phyloP scores from a whole-genome alignment of 2,797 vertebrate genomes.

The Chloroceryle inda region DNA sequence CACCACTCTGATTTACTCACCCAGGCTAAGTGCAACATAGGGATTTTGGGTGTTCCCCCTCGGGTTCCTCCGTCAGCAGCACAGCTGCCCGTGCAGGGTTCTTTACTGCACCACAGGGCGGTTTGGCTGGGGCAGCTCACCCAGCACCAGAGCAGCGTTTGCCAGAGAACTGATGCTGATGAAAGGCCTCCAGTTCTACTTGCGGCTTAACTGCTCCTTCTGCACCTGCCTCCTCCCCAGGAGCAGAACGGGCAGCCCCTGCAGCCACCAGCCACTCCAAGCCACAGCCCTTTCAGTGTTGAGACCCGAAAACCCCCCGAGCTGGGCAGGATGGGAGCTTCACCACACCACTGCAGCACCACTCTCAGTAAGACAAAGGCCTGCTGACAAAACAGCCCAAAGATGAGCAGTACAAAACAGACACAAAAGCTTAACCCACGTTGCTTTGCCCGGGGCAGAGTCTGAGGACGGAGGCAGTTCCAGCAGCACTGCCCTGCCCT shows the following conservation, averaged over 20 bases:
- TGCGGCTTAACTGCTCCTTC: neutral
- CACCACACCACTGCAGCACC: fast-evolving
- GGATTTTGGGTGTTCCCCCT: neutral
- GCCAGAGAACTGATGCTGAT: neutral
- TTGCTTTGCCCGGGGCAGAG: neutral
- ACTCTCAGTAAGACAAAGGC: neutral
- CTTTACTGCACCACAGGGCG: fast-evolving
- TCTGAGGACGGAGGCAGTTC: neutral
- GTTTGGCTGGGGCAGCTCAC: neutral
- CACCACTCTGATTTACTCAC: neutral
- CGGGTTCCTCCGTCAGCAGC: neutral
- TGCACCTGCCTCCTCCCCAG: neutral
- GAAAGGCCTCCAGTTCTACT: neutral
- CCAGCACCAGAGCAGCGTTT: fast-evolving
- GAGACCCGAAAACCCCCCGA: neutral
- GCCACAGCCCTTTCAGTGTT: fast-evolving
- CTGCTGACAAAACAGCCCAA: neutral
- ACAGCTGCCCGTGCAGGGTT: fast-evolving
- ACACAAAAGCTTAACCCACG: neutral
- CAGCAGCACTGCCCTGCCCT: neutral
- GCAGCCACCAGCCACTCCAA: neutral
- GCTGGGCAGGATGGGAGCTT: neutral
- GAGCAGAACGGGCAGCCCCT: fast-evolving
- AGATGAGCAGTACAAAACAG: neutral
- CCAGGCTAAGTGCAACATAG: fast-evolving